Percentiles rank a stretch among this genome's conserved stretches.
phyloP scores from a whole-genome alignment of 1,140 invertebrate genomes.

The Drosophila tsacasi region DNA sequence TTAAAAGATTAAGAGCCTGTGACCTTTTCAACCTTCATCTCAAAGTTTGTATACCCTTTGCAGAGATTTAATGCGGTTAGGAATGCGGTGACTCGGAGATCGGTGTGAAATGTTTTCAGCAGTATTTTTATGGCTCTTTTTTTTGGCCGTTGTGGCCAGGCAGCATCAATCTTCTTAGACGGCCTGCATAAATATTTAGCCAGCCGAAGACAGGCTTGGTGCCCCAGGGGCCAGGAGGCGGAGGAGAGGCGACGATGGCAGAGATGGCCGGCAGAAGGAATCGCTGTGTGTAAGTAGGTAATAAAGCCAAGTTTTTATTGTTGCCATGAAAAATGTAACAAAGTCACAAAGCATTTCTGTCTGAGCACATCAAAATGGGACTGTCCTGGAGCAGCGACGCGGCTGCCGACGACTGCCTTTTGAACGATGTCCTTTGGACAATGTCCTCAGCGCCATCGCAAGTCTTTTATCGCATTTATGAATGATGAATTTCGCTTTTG shows the following conservation, averaged over 20 bases:
- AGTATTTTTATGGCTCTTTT: conserved; percentile 45
- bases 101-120: conserved; percentile 61
- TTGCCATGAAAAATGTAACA: conserved; percentile 79
- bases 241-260: not conserved
- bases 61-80: conserved; percentile 34
- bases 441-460: conserved; percentile 20
- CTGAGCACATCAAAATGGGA: conserved; percentile 66
- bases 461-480: conserved; percentile 65
- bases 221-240: not conserved
- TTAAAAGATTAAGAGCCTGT: not conserved
- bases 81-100: conserved; percentile 45
- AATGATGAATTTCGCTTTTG: conserved; percentile 75
- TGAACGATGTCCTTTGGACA: conserved; percentile 26
- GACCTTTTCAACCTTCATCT: conserved; percentile 9
- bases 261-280: not conserved
- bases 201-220: conserved; percentile 38
- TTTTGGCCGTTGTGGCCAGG: conserved; percentile 52
- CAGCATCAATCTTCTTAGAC: conserved; percentile 75
- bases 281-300: conserved; percentile 76
- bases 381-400: conserved; percentile 17
- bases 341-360: conserved; percentile 80
- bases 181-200: conserved; percentile 77
- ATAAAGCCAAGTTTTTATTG: conserved; percentile 79
- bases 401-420: conserved; percentile 33
- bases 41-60: conserved; percentile 9